These are phyloP conservation scores for Athalia circularis DNA, from an alignment of 2,888 invertebrate genomes.

Conservation along the genomic window DNA sequence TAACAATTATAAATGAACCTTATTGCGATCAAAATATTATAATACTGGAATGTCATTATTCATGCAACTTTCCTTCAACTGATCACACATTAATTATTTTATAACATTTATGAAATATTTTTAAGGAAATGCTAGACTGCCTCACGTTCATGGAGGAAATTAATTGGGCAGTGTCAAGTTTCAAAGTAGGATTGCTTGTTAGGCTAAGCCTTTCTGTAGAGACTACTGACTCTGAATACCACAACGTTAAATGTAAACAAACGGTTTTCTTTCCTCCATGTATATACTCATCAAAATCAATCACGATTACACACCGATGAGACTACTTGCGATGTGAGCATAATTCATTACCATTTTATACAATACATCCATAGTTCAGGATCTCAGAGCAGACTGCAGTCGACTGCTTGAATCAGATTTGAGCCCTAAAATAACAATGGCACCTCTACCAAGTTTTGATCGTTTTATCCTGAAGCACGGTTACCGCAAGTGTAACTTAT, in stretches of 20 bases:
- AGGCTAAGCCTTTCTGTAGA: not conserved
- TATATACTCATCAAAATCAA: conserved; percentile 3
- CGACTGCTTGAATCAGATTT: not conserved
- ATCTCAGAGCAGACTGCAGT: no score
- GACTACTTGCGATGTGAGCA: no score
- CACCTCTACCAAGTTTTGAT: no score
- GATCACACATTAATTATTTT: conserved; percentile 4
- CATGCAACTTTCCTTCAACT: conserved; percentile 11
- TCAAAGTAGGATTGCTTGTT: conserved; percentile 15
- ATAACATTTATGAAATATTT: conserved; percentile 24
- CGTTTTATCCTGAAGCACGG: no score
- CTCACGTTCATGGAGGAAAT: not conserved
- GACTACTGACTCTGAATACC: not conserved
- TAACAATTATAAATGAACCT: conserved; percentile 55
- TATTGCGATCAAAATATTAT: conserved; percentile 59
- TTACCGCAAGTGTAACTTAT: no score
- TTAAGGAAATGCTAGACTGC: conserved; percentile 8
- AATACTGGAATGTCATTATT: conserved; percentile 42
- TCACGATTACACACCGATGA: not conserved
- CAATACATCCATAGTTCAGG: not conserved
- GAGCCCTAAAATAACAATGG: no score
- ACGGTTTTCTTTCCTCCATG: not conserved
- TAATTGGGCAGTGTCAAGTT: not conserved
- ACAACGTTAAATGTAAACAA: conserved; percentile 4
- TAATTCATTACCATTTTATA: not conserved